A percentile compares a stretch with the other conserved stretches of the same genome.
Evolutionary conservation across 2,113 vertebrate genomes (phyloP).

Genomic region (Microcebus ravelobensis): DNA sequence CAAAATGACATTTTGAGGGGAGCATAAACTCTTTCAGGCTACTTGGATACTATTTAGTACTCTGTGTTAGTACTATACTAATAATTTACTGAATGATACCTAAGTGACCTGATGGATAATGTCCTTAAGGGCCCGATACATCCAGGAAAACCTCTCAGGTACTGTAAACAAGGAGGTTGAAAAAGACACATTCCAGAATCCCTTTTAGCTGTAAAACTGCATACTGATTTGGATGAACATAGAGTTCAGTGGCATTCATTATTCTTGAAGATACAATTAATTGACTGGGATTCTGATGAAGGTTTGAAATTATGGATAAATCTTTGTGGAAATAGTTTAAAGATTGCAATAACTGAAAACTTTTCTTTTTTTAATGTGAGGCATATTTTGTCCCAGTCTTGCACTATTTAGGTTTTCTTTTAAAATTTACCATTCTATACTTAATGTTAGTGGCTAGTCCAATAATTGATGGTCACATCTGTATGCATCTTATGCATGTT

Average conservation of each 20-base stretch:
- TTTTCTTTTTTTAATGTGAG: constrained; percentile 11
- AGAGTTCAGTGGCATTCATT: constrained; percentile 42
- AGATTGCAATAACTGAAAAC: constrained; percentile 60
- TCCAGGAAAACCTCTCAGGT: constrained; percentile 69
- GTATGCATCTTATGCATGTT: constrained; percentile 7
- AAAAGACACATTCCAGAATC: constrained; percentile 43
- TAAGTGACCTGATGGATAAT: constrained; percentile 65
- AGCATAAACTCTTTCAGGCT: constrained; percentile 52
- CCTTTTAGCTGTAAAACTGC: background rate
- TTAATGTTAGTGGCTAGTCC: background rate
- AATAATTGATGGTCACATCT: background rate
- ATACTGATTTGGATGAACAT: background rate
- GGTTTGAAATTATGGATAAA: constrained; percentile 41
- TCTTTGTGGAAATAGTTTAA: constrained; percentile 45
- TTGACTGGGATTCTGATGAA: constrained; percentile 56
- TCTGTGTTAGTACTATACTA: constrained; percentile 11
- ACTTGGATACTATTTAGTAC: constrained; percentile 56
- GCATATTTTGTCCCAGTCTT: constrained; percentile 50
- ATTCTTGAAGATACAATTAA: constrained; percentile 10
- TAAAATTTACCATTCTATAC: constrained; percentile 34
- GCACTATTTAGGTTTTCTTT: constrained; percentile 46
- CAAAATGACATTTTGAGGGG: constrained; percentile 46
- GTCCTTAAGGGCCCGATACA: constrained; percentile 55
- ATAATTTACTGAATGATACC: constrained; percentile 61
- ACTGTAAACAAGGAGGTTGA: constrained; percentile 46